Evolutionary conservation across 2,113 vertebrate species (phyloP).

Genomic region (Chaenogobius annularis): DNA sequence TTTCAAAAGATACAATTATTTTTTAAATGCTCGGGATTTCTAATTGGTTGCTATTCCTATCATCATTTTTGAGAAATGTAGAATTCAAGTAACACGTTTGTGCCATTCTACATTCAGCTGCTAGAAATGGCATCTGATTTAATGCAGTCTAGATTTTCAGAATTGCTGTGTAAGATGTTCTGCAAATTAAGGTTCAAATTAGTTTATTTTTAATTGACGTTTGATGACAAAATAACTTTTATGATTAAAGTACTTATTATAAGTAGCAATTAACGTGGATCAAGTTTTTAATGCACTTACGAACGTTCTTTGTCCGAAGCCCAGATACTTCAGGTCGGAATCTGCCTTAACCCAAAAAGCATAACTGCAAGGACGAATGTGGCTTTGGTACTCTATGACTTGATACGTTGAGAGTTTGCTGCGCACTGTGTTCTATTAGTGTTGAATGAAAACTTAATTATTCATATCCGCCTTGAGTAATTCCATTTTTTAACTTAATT

Average conservation of each 20-base stretch:
- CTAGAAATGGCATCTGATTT: background rate
- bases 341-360: background rate
- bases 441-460: constrained; percentile 9
- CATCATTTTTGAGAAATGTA: background rate
- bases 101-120: background rate
- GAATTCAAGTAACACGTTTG: background rate
- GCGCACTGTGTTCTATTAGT: background rate
- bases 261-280: too few relatives aligned
- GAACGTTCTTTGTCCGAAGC: too few relatives aligned
- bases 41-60: background rate
- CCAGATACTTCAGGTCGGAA: background rate
- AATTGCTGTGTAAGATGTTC: background rate
- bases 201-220: too few relatives aligned
- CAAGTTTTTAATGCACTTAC: too few relatives aligned
- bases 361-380: background rate
- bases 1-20: background rate
- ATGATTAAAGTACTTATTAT: too few relatives aligned
- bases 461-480: constrained; percentile 8
- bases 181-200: background rate
- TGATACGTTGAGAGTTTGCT: background rate
- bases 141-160: background rate
- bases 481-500: constrained; percentile 1
- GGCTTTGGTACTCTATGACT: background rate
- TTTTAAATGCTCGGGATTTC: background rate
- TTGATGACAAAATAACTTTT: too few relatives aligned